Evolutionary conservation across 2,888 invertebrate species (phyloP).

Genomic region (Caenorhabditis macrosperma): DNA sequence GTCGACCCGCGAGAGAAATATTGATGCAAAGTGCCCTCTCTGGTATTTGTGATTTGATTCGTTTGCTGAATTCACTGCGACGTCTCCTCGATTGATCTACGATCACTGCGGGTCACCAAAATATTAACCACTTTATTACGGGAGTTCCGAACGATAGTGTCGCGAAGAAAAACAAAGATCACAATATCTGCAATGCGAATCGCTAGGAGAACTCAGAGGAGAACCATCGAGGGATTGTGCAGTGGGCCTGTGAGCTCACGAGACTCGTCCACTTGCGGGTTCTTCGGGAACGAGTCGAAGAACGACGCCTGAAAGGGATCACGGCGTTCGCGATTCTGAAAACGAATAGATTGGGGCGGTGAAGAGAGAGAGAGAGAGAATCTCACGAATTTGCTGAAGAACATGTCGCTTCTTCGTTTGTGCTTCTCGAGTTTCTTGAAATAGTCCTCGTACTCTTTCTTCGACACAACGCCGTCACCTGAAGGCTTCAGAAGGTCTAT

Average conservation of each 20-base stretch:
- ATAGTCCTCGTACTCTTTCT: slow-evolving; percentile 73
- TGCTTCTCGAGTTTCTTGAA: slow-evolving; percentile 69
- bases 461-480: slow-evolving; percentile 73
- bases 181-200: background rate
- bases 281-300: slow-evolving; percentile 57
- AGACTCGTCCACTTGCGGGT: slow-evolving; percentile 42
- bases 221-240: slow-evolving; percentile 53
- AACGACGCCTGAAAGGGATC: slow-evolving; percentile 56
- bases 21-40: slow-evolving; percentile 17
- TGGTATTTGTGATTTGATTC: slow-evolving; percentile 43
- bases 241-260: slow-evolving; percentile 41
- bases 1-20: slow-evolving; percentile 37
- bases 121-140: slow-evolving; percentile 54
- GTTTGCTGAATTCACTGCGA: slow-evolving; percentile 41
- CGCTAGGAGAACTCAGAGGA: slow-evolving; percentile 28
- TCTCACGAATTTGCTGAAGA: slow-evolving; percentile 60
- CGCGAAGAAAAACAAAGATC: background rate
- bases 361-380: background rate
- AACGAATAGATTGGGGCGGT: background rate
- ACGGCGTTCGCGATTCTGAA: slow-evolving; percentile 58
- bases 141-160: background rate
- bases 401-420: slow-evolving; percentile 49
- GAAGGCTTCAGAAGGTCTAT: background rate
- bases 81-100: slow-evolving; percentile 40
- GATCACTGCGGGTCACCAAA: slow-evolving; percentile 17